These are phyloP conservation scores for Aelia acuminata DNA, from an alignment of 2,888 invertebrate species.

Conservation along the genomic window DNA sequence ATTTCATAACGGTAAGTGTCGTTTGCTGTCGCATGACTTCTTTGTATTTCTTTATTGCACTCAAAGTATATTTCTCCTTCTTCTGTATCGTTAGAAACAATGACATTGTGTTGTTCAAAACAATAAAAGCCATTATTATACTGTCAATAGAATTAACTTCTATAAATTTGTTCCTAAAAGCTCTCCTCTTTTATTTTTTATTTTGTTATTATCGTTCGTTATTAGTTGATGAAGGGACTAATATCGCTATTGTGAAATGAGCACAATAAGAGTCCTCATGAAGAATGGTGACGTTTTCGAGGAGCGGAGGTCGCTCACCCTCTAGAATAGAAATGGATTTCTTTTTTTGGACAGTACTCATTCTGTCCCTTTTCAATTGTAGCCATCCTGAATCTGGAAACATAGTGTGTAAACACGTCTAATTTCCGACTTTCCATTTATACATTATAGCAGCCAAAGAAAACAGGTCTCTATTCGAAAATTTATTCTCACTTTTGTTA, in stretches of 20 bases:
- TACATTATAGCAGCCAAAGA: not conserved
- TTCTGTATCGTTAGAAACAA: no score
- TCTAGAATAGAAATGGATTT: not conserved
- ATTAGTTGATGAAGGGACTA: slow-evolving; percentile 3
- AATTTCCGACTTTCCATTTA: not conserved
- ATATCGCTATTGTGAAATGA: not conserved
- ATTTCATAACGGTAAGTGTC: no score
- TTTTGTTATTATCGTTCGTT: no score
- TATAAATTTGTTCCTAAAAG: no score
- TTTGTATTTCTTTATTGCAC: no score
- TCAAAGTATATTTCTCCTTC: no score
- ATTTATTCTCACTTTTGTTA: not conserved
- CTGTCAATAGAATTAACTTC: no score
- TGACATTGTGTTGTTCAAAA: no score
- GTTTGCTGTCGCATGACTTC: no score
- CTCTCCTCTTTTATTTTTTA: no score
- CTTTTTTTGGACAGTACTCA: slow-evolving; percentile 10
- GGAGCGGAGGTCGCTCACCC: not conserved
- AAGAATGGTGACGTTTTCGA: slow-evolving; percentile 2
- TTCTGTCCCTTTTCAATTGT: slow-evolving; percentile 69
- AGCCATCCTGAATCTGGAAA: not conserved
- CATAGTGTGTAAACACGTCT: not conserved
- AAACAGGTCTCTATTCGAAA: not conserved
- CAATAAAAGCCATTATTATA: no score
- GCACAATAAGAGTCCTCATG: not conserved